Evolutionary conservation across 2,797 vertebrate genomes (phyloP).

Genomic region (Hybognathus amarus): DNA sequence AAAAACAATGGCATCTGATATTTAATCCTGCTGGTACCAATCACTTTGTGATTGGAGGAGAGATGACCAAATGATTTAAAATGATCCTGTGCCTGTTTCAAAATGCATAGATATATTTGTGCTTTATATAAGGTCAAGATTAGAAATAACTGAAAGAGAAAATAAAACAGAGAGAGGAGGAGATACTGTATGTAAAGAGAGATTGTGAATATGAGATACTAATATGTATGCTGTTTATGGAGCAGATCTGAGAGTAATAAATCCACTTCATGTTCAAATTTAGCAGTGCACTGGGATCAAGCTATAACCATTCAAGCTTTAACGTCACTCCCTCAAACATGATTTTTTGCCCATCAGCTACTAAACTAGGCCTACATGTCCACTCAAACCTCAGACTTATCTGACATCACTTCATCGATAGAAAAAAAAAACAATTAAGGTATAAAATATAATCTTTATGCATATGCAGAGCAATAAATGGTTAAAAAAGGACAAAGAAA

Average conservation of each 20-base stretch:
- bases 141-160: not conserved
- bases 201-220: not conserved
- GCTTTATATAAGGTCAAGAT: conserved; percentile 5
- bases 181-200: not conserved
- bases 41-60: not conserved
- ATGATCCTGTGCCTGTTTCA: not conserved
- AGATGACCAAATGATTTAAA: conserved; percentile 7
- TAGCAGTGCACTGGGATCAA: conserved; percentile 75
- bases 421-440: conserved; percentile 56
- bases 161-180: not conserved
- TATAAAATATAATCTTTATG: conserved; percentile 73
- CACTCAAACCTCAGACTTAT: conserved; percentile 52
- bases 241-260: conserved; percentile 47
- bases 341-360: conserved; percentile 37
- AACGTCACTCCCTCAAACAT: conserved; percentile 57
- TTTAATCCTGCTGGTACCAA: conserved; percentile 41
- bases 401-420: conserved; percentile 43
- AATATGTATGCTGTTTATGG: conserved; percentile 40
- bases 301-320: conserved; percentile 1
- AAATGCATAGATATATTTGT: conserved; percentile 31
- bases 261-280: conserved; percentile 74
- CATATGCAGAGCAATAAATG: conserved; percentile 56
- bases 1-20: not conserved
- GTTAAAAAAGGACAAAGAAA: conserved; percentile 62
- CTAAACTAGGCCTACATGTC: conserved; percentile 2